Conservation (phyloP, 2,888 invertebrate genomes). For the Dicyrtoma fusca region DNA sequence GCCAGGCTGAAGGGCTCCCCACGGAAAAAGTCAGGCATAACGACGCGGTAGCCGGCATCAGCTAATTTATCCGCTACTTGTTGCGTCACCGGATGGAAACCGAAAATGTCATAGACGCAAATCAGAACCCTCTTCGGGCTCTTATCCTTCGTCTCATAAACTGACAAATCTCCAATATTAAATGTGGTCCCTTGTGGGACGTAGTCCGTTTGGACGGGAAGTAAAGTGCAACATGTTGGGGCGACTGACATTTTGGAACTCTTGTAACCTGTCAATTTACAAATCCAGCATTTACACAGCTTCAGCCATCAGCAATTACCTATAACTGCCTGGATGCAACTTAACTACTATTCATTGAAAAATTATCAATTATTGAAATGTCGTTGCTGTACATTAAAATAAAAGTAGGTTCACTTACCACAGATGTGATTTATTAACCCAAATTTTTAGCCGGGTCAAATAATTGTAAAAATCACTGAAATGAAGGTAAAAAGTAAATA, state of each 20-base stretch:
- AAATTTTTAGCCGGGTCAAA: too few relatives aligned
- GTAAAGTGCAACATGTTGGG: constrained; percentile 46
- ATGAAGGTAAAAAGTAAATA: too few relatives aligned
- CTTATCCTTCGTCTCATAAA: constrained; percentile 40
- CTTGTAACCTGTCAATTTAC: too few relatives aligned
- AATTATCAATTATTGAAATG: too few relatives aligned
- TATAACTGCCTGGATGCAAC: too few relatives aligned
- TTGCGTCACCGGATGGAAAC: constrained; percentile 47
- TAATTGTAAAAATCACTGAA: too few relatives aligned
- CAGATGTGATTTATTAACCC: too few relatives aligned
- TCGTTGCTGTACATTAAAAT: too few relatives aligned
- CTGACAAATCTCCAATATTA: constrained; percentile 19
- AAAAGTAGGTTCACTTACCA: too few relatives aligned
- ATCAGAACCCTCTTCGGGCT: constrained; percentile 22
- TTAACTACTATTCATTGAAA: too few relatives aligned
- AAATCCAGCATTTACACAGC: too few relatives aligned
- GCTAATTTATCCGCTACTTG: constrained; percentile 49
- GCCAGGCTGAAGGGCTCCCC: constrained; percentile 36
- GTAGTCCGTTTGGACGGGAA: constrained; percentile 37
- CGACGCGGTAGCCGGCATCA: constrained; percentile 47
- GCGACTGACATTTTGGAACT: constrained; percentile 28
- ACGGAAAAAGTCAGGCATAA: constrained; percentile 52
- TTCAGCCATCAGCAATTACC: too few relatives aligned
- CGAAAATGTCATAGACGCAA: constrained; percentile 51
- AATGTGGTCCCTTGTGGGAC: constrained; percentile 20